A percentile compares a stretch with the other conserved stretches of the same genome.
phyloP scores from a whole-genome alignment of 1,140 invertebrate genomes.

The Protaetia brevitarsis region DNA sequence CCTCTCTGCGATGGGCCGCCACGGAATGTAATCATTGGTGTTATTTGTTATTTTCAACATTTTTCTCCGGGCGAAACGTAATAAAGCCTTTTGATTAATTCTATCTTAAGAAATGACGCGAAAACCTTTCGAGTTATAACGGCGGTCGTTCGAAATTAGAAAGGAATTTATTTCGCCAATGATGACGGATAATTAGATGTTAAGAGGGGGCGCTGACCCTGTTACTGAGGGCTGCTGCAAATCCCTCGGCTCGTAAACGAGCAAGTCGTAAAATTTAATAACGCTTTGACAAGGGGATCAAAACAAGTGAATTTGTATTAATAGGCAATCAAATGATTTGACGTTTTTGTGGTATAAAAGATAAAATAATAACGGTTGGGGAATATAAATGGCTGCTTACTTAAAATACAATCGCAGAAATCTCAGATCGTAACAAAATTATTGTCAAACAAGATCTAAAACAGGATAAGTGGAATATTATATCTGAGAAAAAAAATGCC shows the following conservation, averaged over 20 bases:
- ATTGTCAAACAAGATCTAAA: no score
- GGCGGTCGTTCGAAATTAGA: background rate
- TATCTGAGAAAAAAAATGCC: no score
- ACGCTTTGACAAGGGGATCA: background rate
- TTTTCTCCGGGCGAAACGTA: slow-evolving; percentile 14
- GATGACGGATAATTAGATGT: slow-evolving; percentile 14
- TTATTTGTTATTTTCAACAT: slow-evolving; percentile 17
- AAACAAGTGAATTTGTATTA: background rate
- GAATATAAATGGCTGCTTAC: no score
- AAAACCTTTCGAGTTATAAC: background rate
- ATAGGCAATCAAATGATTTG: background rate
- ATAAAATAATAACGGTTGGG: no score
- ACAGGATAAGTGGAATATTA: no score
- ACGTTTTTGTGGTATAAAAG: no score
- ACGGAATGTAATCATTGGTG: slow-evolving; percentile 11
- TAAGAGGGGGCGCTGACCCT: background rate
- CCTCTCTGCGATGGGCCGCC: background rate
- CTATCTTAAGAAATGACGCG: slow-evolving; percentile 8
- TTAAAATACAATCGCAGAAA: no score
- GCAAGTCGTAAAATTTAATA: slow-evolving; percentile 6
- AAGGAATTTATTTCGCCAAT: slow-evolving; percentile 9
- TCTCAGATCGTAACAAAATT: no score
- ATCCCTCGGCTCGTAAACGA: background rate
- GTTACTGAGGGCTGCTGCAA: background rate
- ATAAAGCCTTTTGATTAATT: slow-evolving; percentile 14